These are phyloP conservation scores for Neomonachus schauinslandi DNA, from an alignment of 2,113 vertebrate genomes.

Conservation along the genomic window DNA sequence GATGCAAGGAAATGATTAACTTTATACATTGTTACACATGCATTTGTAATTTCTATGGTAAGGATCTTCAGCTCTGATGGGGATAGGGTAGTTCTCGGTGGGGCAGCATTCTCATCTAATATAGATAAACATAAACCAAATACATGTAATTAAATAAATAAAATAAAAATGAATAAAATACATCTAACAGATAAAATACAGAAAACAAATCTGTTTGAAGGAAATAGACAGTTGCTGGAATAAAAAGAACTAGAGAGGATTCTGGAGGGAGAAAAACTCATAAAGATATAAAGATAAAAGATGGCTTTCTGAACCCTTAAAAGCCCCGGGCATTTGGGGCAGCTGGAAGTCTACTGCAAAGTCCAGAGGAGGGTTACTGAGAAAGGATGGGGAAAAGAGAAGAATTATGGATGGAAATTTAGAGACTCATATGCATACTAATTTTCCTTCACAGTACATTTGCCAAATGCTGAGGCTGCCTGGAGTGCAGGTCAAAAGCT, in stretches of 20 bases:
- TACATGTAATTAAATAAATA: background rate
- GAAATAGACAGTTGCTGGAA: background rate
- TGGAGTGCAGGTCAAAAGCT: background rate
- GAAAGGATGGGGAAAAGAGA: background rate
- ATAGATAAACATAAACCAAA: background rate
- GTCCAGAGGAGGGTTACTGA: background rate
- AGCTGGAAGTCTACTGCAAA: background rate
- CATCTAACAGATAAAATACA: background rate
- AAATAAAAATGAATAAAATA: background rate
- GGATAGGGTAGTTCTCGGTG: background rate
- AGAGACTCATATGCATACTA: background rate
- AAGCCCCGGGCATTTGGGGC: background rate
- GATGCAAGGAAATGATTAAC: background rate
- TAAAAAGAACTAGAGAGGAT: constrained; percentile 13
- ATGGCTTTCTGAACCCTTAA: background rate
- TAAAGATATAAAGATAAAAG: background rate
- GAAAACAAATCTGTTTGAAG: background rate
- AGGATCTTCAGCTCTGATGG: background rate
- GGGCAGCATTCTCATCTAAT: background rate
- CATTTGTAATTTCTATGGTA: background rate
- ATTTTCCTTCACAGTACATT: background rate
- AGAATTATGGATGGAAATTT: background rate
- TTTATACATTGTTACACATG: background rate
- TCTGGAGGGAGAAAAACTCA: background rate
- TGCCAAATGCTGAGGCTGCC: background rate